Conservation (phyloP, 2,113 vertebrate genomes). For the Collichthys lucidus region DNA sequence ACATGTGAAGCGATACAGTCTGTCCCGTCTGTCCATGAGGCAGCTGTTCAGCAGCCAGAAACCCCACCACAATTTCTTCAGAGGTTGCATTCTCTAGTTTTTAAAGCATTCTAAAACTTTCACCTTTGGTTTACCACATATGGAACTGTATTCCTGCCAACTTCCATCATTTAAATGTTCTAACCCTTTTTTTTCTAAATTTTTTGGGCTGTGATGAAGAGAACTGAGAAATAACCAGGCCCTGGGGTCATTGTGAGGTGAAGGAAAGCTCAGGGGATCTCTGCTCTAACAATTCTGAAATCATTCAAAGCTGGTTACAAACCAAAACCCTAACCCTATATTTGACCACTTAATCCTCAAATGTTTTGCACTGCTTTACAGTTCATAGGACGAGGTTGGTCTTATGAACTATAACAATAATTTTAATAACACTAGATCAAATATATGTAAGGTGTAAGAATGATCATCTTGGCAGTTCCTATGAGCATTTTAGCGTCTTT, state of each 20-base stretch:
- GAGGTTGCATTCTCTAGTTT: not conserved
- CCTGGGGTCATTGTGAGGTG: not conserved
- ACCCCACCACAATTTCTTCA: not conserved
- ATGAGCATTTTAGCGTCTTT: not conserved
- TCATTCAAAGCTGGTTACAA: not conserved
- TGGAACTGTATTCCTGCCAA: conserved; percentile 10
- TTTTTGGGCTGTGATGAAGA: not conserved
- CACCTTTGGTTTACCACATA: conserved; percentile 44
- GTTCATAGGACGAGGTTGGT: not conserved
- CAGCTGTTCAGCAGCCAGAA: not conserved
- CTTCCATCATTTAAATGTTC: conserved; percentile 9
- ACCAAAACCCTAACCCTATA: not conserved
- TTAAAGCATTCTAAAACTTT: conserved; percentile 37
- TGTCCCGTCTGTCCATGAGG: not conserved
- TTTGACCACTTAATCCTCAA: not conserved
- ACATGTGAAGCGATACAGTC: not conserved
- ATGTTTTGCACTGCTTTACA: not conserved
- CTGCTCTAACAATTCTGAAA: not conserved
- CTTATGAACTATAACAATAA: not conserved
- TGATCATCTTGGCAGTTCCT: not conserved
- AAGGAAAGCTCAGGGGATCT: not conserved
- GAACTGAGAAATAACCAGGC: not conserved
- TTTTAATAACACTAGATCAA: not conserved
- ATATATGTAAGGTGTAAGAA: not conserved
- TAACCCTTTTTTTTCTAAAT: conserved; percentile 6